Evolutionary conservation across 1,140 invertebrate species (phyloP).

Genomic region (Phortica variegata): DNA sequence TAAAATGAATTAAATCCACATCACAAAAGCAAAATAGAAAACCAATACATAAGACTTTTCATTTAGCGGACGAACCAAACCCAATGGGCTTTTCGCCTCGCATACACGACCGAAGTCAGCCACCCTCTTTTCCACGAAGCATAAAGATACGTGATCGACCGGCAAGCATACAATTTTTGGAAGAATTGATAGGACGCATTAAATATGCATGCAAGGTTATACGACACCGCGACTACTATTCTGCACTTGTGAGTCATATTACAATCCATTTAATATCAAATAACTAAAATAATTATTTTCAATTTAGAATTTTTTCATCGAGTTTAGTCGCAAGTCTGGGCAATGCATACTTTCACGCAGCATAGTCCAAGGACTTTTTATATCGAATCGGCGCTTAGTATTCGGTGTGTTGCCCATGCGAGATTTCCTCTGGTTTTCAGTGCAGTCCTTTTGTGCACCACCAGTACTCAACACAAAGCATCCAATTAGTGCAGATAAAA

Average conservation of each 20-base stretch:
- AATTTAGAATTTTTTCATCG: conserved; percentile 86
- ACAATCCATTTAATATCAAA: neutral
- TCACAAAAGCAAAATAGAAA: neutral
- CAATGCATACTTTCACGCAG: conserved; percentile 94
- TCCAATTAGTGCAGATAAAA: conserved; percentile 63
- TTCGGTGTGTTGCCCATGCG: conserved; percentile 65
- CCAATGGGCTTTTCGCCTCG: conserved; percentile 91
- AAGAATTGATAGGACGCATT: conserved; percentile 76
- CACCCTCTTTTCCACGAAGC: conserved; percentile 97
- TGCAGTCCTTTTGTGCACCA: conserved; percentile 83
- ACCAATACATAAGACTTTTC: neutral
- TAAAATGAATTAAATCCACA: no score
- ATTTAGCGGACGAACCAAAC: conserved; percentile 62
- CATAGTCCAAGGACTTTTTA: conserved; percentile 81
- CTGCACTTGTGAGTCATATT: conserved; percentile 67
- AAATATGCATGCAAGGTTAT: conserved; percentile 82
- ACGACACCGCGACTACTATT: conserved; percentile 76
- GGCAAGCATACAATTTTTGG: conserved; percentile 83
- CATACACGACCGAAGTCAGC: conserved; percentile 90
- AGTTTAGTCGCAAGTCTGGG: conserved; percentile 81
- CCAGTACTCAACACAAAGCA: conserved; percentile 76
- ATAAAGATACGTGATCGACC: conserved; percentile 85
- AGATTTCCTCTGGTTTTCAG: conserved; percentile 83
- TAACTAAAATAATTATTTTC: neutral
- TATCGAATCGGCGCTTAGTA: conserved; percentile 59